A percentile compares a stretch with the other conserved stretches of the same genome.
These are phyloP conservation scores for Percopsis transmontana DNA, from an alignment of 2,113 vertebrate genomes.

Conservation along the genomic window DNA sequence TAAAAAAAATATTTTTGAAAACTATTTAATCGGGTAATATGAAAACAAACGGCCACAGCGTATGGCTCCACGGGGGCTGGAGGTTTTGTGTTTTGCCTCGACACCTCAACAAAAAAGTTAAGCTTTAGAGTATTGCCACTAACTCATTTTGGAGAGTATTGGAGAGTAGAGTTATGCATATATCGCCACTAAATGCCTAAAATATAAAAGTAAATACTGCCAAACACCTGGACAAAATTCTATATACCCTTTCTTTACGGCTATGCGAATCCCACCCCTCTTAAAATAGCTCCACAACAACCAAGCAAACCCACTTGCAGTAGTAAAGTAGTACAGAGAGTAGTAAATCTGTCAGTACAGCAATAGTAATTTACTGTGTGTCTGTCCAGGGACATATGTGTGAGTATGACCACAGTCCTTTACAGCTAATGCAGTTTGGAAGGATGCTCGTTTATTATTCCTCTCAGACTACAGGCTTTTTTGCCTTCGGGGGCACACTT, in stretches of 20 bases:
- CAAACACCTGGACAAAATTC: too few species aligned
- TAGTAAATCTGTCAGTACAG: background rate
- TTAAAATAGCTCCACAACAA: too few species aligned
- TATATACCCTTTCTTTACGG: too few species aligned
- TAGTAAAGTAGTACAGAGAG: background rate
- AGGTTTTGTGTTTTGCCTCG: constrained; percentile 25
- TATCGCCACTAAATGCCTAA: background rate
- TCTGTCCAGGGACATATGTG: background rate
- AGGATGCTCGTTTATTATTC: constrained; percentile 12
- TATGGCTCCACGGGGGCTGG: too few species aligned
- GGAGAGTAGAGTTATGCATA: too few species aligned
- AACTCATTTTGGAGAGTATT: too few species aligned
- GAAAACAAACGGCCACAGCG: constrained; percentile 34
- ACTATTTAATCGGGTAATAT: background rate
- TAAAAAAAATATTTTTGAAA: background rate
- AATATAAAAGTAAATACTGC: too few species aligned
- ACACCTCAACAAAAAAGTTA: background rate
- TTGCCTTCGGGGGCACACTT: constrained; percentile 10
- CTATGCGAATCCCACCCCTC: too few species aligned
- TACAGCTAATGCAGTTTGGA: background rate
- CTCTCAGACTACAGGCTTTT: constrained; percentile 4
- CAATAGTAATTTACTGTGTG: background rate
- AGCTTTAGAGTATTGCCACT: background rate
- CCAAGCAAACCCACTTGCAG: too few species aligned
- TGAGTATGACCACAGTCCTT: background rate